phyloP scores from a whole-genome alignment of 2,888 invertebrate species.

The Villa cingulata region DNA sequence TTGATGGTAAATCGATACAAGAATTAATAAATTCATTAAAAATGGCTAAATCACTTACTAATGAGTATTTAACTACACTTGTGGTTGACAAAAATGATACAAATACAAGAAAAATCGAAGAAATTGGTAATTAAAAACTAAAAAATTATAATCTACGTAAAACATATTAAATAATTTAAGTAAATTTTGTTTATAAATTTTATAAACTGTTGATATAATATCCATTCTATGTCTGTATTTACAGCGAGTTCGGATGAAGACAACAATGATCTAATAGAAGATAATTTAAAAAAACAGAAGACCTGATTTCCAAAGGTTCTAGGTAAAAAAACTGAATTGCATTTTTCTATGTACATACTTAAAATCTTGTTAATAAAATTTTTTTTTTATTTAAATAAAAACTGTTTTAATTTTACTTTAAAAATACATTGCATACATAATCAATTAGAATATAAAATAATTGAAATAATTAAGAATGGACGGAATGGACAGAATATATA shows the following conservation, averaged over 20 bases:
- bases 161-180: background rate
- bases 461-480: too few relatives aligned
- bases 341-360: background rate
- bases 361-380: too few relatives aligned
- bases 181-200: too few relatives aligned
- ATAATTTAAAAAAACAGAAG: background rate
- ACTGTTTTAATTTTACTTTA: too few relatives aligned
- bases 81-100: background rate
- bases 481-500: too few relatives aligned
- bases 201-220: background rate
- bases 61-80: background rate
- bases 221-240: background rate
- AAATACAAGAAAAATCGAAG: background rate
- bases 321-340: too few relatives aligned
- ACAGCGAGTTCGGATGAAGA: background rate
- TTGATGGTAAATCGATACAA: background rate
- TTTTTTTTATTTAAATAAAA: too few relatives aligned
- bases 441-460: too few relatives aligned
- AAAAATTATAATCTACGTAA: too few relatives aligned
- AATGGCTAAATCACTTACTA: background rate
- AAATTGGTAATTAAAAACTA: background rate
- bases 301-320: background rate
- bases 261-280: background rate
- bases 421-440: too few relatives aligned
- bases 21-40: background rate